Percentiles rank a stretch among this genome's conserved stretches.
Evolutionary conservation across 2,888 invertebrate genomes (phyloP).

Genomic region (Parascotia fuliginaria): DNA sequence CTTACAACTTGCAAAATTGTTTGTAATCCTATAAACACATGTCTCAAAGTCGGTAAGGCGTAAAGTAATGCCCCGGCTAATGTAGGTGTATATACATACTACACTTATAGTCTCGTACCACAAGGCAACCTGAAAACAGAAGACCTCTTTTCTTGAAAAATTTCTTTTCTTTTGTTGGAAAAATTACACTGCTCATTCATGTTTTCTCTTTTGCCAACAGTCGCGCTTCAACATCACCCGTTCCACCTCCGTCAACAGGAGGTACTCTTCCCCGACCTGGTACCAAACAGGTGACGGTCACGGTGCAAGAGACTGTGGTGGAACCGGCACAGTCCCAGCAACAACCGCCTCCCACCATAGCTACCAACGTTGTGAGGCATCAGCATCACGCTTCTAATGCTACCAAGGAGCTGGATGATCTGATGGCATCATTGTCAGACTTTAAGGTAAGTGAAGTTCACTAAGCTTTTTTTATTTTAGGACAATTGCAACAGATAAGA

Average conservation of each 20-base stretch:
- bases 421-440: constrained; percentile 98
- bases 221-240: constrained; percentile 70
- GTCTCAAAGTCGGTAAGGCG: too few relatives aligned
- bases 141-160: too few relatives aligned
- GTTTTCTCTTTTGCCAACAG: constrained; percentile 58
- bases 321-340: constrained; percentile 77
- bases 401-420: constrained; percentile 96
- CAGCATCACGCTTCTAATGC: constrained; percentile 92
- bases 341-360: constrained; percentile 59
- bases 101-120: too few relatives aligned
- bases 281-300: constrained; percentile 86
- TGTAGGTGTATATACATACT: too few relatives aligned
- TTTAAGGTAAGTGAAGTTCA: constrained; percentile 91
- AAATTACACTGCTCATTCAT: too few relatives aligned
- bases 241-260: constrained; percentile 57
- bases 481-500: too few relatives aligned
- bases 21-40: too few relatives aligned
- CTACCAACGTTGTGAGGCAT: constrained; percentile 41
- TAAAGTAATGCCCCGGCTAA: too few relatives aligned
- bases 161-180: too few relatives aligned
- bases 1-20: too few relatives aligned
- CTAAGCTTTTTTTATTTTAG: too few relatives aligned
- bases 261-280: constrained; percentile 80
- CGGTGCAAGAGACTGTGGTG: constrained; percentile 83
- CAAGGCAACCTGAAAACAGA: too few relatives aligned